A percentile compares a stretch with the other conserved stretches of the same genome.
Conservation (phyloP, 2,888 invertebrate genomes). For the Operophtera brumata region DNA sequence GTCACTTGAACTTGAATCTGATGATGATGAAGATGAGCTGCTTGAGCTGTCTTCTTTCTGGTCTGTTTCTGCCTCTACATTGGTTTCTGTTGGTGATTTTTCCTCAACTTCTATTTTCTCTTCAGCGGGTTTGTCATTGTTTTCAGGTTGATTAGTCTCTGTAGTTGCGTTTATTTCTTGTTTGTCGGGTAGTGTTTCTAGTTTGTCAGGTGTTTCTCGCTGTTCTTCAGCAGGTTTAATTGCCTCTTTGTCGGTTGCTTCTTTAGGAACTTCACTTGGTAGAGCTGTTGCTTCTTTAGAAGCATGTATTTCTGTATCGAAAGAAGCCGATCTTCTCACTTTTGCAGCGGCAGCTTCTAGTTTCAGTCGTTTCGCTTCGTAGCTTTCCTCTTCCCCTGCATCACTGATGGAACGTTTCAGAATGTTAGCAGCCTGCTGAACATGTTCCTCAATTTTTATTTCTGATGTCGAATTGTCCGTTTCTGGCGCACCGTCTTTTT, state of each 20-base stretch:
- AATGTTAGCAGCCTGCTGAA: slow-evolving; percentile 73
- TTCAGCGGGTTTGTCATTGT: slow-evolving; percentile 31
- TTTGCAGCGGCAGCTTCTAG: slow-evolving; percentile 71
- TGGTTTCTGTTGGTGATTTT: slow-evolving; percentile 14
- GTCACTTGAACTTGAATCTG: slow-evolving; percentile 80
- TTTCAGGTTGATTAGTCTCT: slow-evolving; percentile 13
- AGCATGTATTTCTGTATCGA: slow-evolving; percentile 62
- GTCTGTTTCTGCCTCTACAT: slow-evolving; percentile 43
- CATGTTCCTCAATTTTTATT: slow-evolving; percentile 49
- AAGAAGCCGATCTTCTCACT: slow-evolving; percentile 70
- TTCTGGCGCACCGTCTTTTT: slow-evolving; percentile 52
- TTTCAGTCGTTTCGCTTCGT: slow-evolving; percentile 66
- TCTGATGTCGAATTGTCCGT: slow-evolving; percentile 41
- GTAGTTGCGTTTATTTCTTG: slow-evolving; percentile 18
- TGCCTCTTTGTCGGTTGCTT: slow-evolving; percentile 29
- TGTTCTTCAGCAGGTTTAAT: slow-evolving; percentile 25
- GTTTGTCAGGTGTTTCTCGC: slow-evolving; percentile 22
- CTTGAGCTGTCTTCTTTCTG: slow-evolving; percentile 64
- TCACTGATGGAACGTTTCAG: slow-evolving; percentile 74
- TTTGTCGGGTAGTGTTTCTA: slow-evolving; percentile 8
- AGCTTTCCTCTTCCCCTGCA: slow-evolving; percentile 68
- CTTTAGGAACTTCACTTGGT: slow-evolving; percentile 32
- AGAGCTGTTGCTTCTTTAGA: slow-evolving; percentile 43
- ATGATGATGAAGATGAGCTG: slow-evolving; percentile 69
- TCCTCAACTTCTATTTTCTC: slow-evolving; percentile 32